Conservation (phyloP, 2,113 vertebrate species). For the Alouatta palliata region DNA sequence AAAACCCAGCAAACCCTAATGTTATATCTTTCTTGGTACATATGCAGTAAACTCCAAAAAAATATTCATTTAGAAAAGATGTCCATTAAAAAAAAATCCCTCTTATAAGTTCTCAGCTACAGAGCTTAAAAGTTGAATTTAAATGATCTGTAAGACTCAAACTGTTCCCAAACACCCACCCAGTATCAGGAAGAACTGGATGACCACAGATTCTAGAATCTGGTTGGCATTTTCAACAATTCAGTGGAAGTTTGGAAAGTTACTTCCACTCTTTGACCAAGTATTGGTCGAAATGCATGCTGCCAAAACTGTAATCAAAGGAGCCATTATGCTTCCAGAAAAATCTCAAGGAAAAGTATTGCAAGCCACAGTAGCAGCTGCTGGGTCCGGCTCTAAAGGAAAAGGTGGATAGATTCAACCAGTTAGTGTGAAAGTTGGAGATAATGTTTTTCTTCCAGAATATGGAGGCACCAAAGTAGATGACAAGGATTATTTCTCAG, state of each 20-base stretch:
- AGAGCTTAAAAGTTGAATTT: conserved; percentile 54
- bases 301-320: no score
- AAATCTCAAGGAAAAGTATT: no score
- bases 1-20: background rate
- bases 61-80: conserved; percentile 64
- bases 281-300: no score
- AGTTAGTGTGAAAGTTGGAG: no score
- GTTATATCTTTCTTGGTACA: conserved; percentile 47
- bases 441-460: no score
- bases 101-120: conserved; percentile 59
- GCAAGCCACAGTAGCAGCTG: no score
- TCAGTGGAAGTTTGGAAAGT: conserved; percentile 67
- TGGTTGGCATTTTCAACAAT: conserved; percentile 47
- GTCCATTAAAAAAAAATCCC: background rate
- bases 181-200: conserved; percentile 31
- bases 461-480: no score
- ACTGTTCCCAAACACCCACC: background rate
- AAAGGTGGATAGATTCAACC: no score
- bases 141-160: background rate
- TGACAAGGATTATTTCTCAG: no score
- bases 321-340: no score
- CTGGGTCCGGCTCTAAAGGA: no score
- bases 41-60: conserved; percentile 64
- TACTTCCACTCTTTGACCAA: no score
- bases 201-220: conserved; percentile 51